Conservation (phyloP, 2,797 vertebrate genomes). For the Macroramphosus scolopax region DNA sequence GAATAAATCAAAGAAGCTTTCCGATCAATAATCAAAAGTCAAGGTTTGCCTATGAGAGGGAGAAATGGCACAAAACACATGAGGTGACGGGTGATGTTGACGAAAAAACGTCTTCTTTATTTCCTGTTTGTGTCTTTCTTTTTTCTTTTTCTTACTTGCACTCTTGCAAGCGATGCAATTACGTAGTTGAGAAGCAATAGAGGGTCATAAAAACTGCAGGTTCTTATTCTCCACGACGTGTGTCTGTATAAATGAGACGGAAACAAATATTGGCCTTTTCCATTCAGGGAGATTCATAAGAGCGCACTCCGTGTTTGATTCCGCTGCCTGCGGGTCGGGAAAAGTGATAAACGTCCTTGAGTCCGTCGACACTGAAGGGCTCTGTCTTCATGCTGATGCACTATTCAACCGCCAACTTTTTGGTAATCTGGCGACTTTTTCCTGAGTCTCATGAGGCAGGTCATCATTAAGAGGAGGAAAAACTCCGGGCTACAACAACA, state of each 20-base stretch:
- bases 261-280: conserved; percentile 25
- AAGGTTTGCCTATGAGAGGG: conserved; percentile 5
- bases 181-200: conserved; percentile 13
- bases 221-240: conserved; percentile 2
- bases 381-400: conserved; percentile 12
- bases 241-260: conserved; percentile 1
- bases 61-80: conserved; percentile 24
- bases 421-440: conserved; percentile 29
- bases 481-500: neutral
- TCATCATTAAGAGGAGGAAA: no score
- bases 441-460: no score
- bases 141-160: conserved; percentile 4
- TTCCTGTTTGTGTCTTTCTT: conserved; percentile 5
- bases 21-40: neutral
- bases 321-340: conserved; percentile 5
- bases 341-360: conserved; percentile 27
- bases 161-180: neutral
- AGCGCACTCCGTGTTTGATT: conserved; percentile 19
- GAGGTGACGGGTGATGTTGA: conserved; percentile 74
- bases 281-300: conserved; percentile 21
- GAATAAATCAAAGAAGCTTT: no score
- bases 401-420: conserved; percentile 26
- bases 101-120: conserved; percentile 23
- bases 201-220: conserved; percentile 9
- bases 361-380: conserved; percentile 19